These are phyloP conservation scores for Dromius quadrimaculatus DNA, from an alignment of 2,888 invertebrate species.

Conservation along the genomic window DNA sequence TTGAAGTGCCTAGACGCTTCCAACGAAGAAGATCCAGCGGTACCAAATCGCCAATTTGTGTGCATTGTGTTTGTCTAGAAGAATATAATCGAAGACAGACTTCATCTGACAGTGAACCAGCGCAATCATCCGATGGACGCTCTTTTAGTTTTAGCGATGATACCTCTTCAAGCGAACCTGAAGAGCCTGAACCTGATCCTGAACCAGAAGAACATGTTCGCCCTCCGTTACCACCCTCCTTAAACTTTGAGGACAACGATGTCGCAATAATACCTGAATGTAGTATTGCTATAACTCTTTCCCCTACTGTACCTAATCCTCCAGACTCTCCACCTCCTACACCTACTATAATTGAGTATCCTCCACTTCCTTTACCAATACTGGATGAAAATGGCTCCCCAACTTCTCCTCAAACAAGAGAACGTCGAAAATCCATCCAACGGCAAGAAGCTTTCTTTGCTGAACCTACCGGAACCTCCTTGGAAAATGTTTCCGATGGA, in stretches of 20 bases:
- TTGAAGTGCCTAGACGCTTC: constrained; percentile 72
- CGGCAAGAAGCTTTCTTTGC: constrained; percentile 87
- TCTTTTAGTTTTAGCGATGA: constrained; percentile 68
- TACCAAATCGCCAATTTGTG: constrained; percentile 77
- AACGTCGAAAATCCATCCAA: constrained; percentile 79
- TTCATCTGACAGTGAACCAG: constrained; percentile 66
- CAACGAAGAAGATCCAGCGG: constrained; percentile 75
- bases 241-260: constrained; percentile 62
- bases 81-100: constrained; percentile 75
- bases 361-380: constrained; percentile 64
- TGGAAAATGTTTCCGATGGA: constrained; percentile 76
- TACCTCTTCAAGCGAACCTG: constrained; percentile 68
- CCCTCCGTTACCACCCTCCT: not conserved
- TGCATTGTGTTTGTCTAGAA: constrained; percentile 83
- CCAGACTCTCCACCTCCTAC: constrained; percentile 65
- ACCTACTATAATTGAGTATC: constrained; percentile 71
- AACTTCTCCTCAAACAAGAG: constrained; percentile 57
- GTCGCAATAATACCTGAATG: constrained; percentile 68
- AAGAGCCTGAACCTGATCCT: constrained; percentile 64
- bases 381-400: constrained; percentile 59
- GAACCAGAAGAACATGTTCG: constrained; percentile 65
- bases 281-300: constrained; percentile 74
- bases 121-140: constrained; percentile 57
- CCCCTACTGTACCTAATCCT: constrained; percentile 70
- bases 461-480: constrained; percentile 78